Base-by-base conservation (phyloP, 2,797 vertebrate species). In the Calcarius lapponicus region DNA sequence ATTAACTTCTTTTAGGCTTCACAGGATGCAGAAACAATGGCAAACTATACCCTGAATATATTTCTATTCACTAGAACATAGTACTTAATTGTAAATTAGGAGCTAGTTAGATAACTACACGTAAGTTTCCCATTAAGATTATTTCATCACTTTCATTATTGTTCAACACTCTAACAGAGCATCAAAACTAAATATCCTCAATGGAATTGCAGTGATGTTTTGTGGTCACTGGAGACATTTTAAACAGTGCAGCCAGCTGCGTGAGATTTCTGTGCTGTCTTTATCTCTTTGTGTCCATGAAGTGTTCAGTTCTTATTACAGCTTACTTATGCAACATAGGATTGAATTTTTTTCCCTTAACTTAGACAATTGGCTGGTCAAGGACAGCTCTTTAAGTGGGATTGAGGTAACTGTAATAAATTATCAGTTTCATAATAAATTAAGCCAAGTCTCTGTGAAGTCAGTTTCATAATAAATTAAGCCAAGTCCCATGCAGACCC, bases 341-440 rank as follows among this genome's bases (percentile, higher is more conserved):
- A 71, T 58, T 89, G 64, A 78, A 66, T 40, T 66, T 87, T 82
- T 81, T 48, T 6, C 8, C 51, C 61, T 90, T 82, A 87, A 58
- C 48, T 87, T 95, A 87, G 65, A 61, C 85, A 91, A 92, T 74
- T 95, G 86, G 50, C 58, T 94, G 84, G 90, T 86, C 93, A 95
- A 95, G 95, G 81, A 83, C 84, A 96, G 66, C 61, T 90, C 67
- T 95, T 96, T 93, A 93, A 86, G 45, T 7, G 1, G 17, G 42
- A 34, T 38, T 87, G 89, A 86, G 76, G 84, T 81, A 93, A 93
- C 58, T 47, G 43, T 84, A 85, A 84, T 85, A 92, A 88, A 85
- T 96, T 96, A 93, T 70, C 90, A 78, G 69, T 75, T 92, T 96
- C 69, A 57, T 87, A 92, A 95, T 89, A 95, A 95, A 96, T 95